A percentile compares a stretch with the other conserved stretches of the same genome.
phyloP scores from a whole-genome alignment of 2,113 vertebrate species.

The Polyodon spathula region DNA sequence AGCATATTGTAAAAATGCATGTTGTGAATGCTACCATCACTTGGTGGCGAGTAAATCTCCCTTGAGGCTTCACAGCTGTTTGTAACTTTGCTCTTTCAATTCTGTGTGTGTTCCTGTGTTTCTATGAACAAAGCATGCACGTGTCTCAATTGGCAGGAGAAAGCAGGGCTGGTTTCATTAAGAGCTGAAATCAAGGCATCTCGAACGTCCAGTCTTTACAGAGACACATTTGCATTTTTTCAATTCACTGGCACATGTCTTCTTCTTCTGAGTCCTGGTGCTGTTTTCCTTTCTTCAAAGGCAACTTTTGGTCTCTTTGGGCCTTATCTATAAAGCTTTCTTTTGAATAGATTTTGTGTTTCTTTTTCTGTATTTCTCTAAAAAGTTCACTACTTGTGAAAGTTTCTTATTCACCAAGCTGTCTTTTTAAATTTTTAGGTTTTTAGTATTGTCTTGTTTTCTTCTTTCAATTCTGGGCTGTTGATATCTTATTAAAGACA shows the following conservation, averaged over 20 bases:
- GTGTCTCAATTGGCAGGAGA: background rate
- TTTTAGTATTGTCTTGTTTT: too few species aligned
- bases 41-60: background rate
- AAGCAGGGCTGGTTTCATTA: background rate
- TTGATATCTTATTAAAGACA: too few species aligned
- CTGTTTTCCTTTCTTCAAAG: background rate
- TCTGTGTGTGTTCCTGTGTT: background rate
- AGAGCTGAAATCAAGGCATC: background rate
- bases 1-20: background rate
- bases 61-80: background rate
- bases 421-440: background rate
- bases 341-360: background rate
- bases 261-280: background rate
- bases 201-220: background rate
- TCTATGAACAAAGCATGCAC: background rate
- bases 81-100: background rate
- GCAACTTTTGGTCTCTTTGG: background rate
- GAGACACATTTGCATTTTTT: too few species aligned
- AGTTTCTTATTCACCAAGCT: background rate
- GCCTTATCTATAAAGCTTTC: background rate
- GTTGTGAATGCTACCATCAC: background rate
- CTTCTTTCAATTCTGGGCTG: too few species aligned
- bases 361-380: background rate
- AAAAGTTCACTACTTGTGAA: background rate
- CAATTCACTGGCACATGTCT: background rate